Base-by-base conservation (phyloP, 2,888 invertebrate genomes). In the Hecatera dysodea region DNA sequence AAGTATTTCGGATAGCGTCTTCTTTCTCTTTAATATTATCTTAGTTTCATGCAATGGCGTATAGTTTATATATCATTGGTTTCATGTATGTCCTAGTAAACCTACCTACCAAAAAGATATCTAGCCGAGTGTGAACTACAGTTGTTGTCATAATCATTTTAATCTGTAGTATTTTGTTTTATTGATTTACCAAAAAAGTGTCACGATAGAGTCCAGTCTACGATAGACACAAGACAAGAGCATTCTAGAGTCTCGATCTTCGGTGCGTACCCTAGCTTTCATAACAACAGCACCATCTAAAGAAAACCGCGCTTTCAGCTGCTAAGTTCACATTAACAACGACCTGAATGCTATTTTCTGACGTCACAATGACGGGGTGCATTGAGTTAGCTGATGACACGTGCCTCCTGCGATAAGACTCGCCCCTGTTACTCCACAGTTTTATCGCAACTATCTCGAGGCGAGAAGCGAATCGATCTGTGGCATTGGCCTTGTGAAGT, bases 361-460 rank as follows among this genome's bases (percentile, higher is more conserved):
- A 71, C 66, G 57, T 75, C 67, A 75, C 68, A 72, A 61, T 67
- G 82, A 65, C 67, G 67, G 71, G 71, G 79, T 73, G 63, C 68
- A 60, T 67, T 61, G 69, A 67, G 72, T 79, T 61, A 72, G 76
- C 73, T 64, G 72, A 76, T 70, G 85, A 68, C 87, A 86, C 87
- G 88, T 88, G 87, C 46, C 86, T 80, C 57, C 71, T 48, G 67
- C 73, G 88, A 88, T 88, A 88, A 88, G 81, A 66, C 62, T 68
- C 65, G 69, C 80, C 87, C 85, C 80, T 74, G 78, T 67, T 72
- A 67, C 67, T 78, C 52, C 75, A 64, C 60, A 65, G 68, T 72
- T 72, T 78, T 81, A 85, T 85, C 83, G 78, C 61, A 29, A 63
- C 72, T 72, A 83, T 83, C 79, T 56, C 44, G 24, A 65, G 56